Evolutionary conservation across 2,888 invertebrate genomes (phyloP).

Genomic region (Coelinius sp.): DNA sequence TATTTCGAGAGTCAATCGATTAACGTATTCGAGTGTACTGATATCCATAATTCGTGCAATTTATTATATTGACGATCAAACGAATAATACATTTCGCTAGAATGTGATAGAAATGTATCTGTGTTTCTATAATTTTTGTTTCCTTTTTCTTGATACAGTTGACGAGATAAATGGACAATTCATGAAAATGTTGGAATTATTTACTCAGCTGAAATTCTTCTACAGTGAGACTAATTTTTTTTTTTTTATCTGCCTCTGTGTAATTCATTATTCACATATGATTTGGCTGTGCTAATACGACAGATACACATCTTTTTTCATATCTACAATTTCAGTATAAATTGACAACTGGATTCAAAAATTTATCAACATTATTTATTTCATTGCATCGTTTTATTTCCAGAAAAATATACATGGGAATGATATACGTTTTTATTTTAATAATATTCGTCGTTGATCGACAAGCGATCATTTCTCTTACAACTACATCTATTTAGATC

Average conservation of each 20-base stretch:
- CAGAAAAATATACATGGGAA: constrained; percentile 38
- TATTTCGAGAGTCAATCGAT: constrained; percentile 44
- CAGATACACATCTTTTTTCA: background rate
- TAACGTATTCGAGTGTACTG: constrained; percentile 46
- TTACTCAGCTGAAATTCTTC: background rate
- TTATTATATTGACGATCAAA: constrained; percentile 55
- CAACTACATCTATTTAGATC: constrained; percentile 1
- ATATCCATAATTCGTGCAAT: constrained; percentile 53
- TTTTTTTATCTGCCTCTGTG: background rate
- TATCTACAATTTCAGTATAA: constrained; percentile 3
- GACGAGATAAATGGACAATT: too few species aligned
- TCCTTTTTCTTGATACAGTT: background rate
- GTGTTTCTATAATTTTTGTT: constrained; percentile 9
- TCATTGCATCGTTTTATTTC: constrained; percentile 7
- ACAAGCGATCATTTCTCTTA: constrained; percentile 9
- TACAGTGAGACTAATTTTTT: background rate
- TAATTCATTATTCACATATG: background rate
- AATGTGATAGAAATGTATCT: constrained; percentile 42
- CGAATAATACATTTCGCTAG: constrained; percentile 49
- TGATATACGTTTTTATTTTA: constrained; percentile 23
- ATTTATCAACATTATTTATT: background rate
- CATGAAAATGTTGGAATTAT: background rate
- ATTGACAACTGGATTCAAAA: background rate
- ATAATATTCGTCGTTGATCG: constrained; percentile 21
- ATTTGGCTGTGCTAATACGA: background rate